phyloP scores from a whole-genome alignment of 2,113 vertebrate genomes.

The Zosterops japonicus region DNA sequence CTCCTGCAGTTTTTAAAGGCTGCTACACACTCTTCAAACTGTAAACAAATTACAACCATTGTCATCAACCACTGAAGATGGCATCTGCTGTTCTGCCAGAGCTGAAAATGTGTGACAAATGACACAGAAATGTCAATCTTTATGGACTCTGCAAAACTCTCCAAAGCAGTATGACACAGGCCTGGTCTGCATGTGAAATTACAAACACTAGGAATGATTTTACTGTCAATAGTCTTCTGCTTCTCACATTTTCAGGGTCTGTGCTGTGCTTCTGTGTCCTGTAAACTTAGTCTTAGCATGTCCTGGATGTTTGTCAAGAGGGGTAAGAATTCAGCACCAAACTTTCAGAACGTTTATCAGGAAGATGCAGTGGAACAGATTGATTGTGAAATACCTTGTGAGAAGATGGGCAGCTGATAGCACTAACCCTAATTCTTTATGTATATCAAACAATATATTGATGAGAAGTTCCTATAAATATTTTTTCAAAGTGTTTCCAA shows the following conservation, averaged over 20 bases:
- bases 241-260: not conserved
- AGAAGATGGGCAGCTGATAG: not conserved
- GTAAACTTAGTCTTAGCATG: not conserved
- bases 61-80: not conserved
- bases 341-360: not conserved
- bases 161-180: not conserved
- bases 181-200: too few species aligned
- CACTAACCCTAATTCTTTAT: not conserved
- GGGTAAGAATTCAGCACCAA: not conserved
- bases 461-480: not conserved
- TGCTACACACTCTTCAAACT: not conserved
- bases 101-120: not conserved
- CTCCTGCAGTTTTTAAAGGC: not conserved
- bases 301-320: not conserved
- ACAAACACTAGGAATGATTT: not conserved
- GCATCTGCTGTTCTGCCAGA: not conserved
- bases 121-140: not conserved
- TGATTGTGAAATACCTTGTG: not conserved
- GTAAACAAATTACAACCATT: not conserved
- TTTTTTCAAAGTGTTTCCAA: not conserved
- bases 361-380: not conserved
- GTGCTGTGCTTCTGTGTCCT: not conserved
- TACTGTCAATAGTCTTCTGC: not conserved
- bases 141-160: not conserved
- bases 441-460: not conserved